Conservation (phyloP, 2,113 vertebrate species). For the Tenebrosternarchus preto region DNA sequence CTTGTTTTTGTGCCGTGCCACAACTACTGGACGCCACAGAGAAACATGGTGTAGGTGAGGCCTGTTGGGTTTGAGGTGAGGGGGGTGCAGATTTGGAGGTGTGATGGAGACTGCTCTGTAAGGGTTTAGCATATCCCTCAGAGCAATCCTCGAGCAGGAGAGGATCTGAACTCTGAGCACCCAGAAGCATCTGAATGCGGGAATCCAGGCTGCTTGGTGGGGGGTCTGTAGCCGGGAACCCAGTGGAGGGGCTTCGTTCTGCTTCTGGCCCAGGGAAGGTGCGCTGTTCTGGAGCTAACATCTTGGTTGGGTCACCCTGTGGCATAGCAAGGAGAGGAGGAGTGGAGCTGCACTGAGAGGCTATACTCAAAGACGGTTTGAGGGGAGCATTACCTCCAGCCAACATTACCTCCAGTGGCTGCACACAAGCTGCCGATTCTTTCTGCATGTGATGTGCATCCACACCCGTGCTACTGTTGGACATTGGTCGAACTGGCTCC, state of each 20-base stretch:
- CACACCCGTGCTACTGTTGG: background rate
- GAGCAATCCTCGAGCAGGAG: slow-evolving; percentile 70
- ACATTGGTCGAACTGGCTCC: background rate
- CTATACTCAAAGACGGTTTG: slow-evolving; percentile 2
- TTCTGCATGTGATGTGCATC: background rate
- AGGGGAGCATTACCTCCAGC: background rate
- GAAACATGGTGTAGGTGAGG: background rate
- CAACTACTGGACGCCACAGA: background rate
- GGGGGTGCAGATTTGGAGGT: background rate
- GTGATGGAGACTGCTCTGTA: slow-evolving; percentile 56
- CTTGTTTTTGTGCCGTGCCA: slow-evolving; percentile 2
- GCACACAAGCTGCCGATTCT: background rate
- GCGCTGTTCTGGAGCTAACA: background rate
- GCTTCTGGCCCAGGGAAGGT: slow-evolving; percentile 63
- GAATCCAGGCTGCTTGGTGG: slow-evolving; percentile 91
- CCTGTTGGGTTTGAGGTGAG: slow-evolving; percentile 71
- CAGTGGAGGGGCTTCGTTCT: slow-evolving; percentile 71
- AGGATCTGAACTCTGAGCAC: slow-evolving; percentile 76
- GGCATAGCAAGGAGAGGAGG: background rate
- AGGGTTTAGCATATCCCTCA: slow-evolving; percentile 21
- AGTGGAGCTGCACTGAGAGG: background rate
- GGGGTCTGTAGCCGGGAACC: slow-evolving; percentile 74
- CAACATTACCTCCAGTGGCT: slow-evolving; percentile 1
- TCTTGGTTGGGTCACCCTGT: background rate
- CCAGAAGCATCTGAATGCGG: slow-evolving; percentile 93